These are phyloP conservation scores for Euzetes globulus DNA, from an alignment of 2,888 invertebrate genomes.

Conservation along the genomic window DNA sequence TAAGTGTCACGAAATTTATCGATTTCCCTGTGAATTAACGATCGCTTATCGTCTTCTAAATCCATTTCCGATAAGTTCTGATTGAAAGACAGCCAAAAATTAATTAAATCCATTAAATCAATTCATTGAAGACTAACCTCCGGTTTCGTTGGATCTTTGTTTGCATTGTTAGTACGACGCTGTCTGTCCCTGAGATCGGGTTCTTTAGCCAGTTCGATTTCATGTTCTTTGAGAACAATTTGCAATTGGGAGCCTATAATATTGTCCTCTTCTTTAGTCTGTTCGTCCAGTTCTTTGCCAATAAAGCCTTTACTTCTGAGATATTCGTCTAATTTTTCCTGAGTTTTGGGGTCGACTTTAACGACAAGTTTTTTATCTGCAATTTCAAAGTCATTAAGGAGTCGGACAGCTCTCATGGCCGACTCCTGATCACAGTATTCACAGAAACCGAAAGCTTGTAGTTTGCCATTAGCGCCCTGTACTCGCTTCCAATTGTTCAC, in stretches of 20 bases:
- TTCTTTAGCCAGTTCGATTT: conserved; percentile 53
- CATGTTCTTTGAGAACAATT: conserved; percentile 73
- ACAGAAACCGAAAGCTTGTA: conserved; percentile 89
- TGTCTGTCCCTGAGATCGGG: conserved; percentile 41
- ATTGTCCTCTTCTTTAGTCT: conserved; percentile 64
- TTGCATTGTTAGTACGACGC: neutral
- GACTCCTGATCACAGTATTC: conserved; percentile 94
- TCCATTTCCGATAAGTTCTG: conserved; percentile 56
- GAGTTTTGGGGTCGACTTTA: conserved; percentile 94
- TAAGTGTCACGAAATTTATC: conserved; percentile 94
- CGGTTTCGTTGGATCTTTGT: conserved; percentile 17
- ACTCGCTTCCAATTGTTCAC: conserved; percentile 96
- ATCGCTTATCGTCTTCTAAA: conserved; percentile 91
- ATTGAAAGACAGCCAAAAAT: conserved; percentile 34
- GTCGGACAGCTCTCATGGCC: conserved; percentile 81
- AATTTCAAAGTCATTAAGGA: conserved; percentile 84
- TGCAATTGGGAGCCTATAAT: conserved; percentile 67
- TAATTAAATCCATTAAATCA: neutral
- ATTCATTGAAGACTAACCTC: neutral
- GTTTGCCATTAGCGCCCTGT: conserved; percentile 59
- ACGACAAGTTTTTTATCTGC: conserved; percentile 86
- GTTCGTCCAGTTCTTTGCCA: conserved; percentile 58
- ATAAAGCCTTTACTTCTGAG: conserved; percentile 38
- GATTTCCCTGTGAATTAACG: conserved; percentile 92
- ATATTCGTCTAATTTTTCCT: conserved; percentile 83